phyloP scores from a whole-genome alignment of 1,140 invertebrate species.

The Araneus ventricosus region DNA sequence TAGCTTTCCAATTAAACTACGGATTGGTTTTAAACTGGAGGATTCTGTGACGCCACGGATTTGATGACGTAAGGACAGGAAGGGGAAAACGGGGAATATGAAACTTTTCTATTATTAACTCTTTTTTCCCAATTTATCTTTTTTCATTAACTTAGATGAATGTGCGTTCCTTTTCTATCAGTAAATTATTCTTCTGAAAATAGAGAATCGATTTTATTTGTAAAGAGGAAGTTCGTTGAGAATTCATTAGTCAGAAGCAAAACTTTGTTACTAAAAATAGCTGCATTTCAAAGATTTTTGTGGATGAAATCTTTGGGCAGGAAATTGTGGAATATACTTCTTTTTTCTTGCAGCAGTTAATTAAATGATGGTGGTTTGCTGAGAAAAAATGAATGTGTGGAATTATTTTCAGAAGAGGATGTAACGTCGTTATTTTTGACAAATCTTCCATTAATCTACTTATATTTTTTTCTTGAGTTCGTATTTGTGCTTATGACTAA shows the following conservation, averaged over 20 bases:
- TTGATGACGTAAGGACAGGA: constrained; percentile 22
- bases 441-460: too few species aligned
- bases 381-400: too few species aligned
- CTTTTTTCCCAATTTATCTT: constrained; percentile 8
- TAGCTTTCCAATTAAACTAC: constrained; percentile 36
- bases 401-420: too few species aligned
- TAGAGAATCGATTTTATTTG: background rate
- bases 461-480: too few species aligned
- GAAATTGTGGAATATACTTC: background rate
- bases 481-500: too few species aligned
- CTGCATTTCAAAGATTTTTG: background rate
- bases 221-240: background rate
- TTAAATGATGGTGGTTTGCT: background rate
- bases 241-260: background rate
- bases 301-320: background rate
- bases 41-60: background rate
- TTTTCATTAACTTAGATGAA: background rate
- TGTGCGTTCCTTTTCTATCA: background rate
- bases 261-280: background rate
- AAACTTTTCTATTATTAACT: constrained; percentile 35
- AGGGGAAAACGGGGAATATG: too few species aligned
- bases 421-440: too few species aligned
- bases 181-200: constrained; percentile 21
- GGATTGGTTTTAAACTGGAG: background rate
- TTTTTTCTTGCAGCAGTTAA: background rate